A percentile compares a stretch with the other conserved stretches of the same genome.
Evolutionary conservation across 2,888 invertebrate genomes (phyloP).

Genomic region (Masnerella sp.): DNA sequence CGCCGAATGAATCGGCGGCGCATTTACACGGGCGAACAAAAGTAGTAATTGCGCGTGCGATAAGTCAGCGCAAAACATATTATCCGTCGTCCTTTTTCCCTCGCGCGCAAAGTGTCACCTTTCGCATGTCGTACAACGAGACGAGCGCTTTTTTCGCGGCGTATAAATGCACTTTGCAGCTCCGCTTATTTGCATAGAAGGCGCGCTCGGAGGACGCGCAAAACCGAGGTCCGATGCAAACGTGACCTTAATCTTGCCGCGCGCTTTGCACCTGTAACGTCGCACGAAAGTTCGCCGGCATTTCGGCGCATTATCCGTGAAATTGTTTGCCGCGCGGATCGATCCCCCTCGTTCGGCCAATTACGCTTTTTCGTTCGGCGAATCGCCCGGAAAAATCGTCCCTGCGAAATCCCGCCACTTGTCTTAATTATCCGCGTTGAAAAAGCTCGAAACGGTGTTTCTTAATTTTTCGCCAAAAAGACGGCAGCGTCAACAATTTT

Average conservation of each 20-base stretch:
- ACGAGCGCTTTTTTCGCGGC: constrained; percentile 21
- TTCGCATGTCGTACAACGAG: constrained; percentile 29
- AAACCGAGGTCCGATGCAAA: constrained; percentile 48
- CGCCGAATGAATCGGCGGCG: too few species aligned
- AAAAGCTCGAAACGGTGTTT: constrained; percentile 30
- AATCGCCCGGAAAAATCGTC: too few species aligned
- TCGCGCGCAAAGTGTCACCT: constrained; percentile 39
- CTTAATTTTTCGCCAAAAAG: constrained; percentile 16
- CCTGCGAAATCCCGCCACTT: too few species aligned
- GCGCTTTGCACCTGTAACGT: constrained; percentile 62
- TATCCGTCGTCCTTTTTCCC: constrained; percentile 33
- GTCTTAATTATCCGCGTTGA: constrained; percentile 22
- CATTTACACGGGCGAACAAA: too few species aligned
- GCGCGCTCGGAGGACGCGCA: constrained; percentile 24
- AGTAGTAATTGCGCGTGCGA: too few species aligned
- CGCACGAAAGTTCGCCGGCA: constrained; percentile 34
- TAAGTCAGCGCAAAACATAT: constrained; percentile 20
- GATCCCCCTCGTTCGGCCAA: not conserved
- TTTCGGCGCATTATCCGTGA: constrained; percentile 3
- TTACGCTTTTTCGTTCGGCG: not conserved
- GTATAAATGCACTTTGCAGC: constrained; percentile 39
- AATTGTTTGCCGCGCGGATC: constrained; percentile 2
- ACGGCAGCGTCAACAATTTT: constrained; percentile 20
- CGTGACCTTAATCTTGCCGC: constrained; percentile 54
- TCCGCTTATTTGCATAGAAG: constrained; percentile 54